These are phyloP conservation scores for Microctonus brassicae DNA, from an alignment of 2,888 invertebrate genomes.

Conservation along the genomic window DNA sequence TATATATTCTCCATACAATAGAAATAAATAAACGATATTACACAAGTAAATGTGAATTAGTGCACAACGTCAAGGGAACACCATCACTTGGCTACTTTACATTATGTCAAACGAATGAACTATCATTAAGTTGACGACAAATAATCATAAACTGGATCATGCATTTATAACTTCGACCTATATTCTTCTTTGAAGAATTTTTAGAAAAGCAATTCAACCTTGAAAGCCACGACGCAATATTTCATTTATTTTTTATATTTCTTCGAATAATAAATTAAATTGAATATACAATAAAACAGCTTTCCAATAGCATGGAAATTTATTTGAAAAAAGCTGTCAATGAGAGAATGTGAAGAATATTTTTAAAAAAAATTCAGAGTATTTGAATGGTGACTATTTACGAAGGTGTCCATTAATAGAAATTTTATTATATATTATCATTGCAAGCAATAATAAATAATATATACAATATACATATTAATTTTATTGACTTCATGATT, in stretches of 20 bases:
- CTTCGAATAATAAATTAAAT: too few relatives aligned
- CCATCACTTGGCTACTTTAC: slow-evolving; percentile 9
- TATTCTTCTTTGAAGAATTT: slow-evolving; percentile 52
- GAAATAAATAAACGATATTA: background rate
- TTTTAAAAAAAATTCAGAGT: too few relatives aligned
- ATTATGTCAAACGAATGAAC: slow-evolving; percentile 33
- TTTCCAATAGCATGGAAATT: too few relatives aligned
- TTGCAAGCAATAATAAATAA: too few relatives aligned
- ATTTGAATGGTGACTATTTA: too few relatives aligned
- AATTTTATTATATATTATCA: too few relatives aligned
- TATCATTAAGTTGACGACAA: slow-evolving; percentile 32
- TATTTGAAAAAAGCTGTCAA: too few relatives aligned
- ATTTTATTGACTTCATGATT: background rate
- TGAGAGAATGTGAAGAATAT: too few relatives aligned
- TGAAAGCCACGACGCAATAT: slow-evolving; percentile 25
- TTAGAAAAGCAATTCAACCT: slow-evolving; percentile 47
- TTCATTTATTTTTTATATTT: background rate
- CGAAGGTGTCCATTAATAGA: too few relatives aligned
- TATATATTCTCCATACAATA: slow-evolving; percentile 25
- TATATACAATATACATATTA: background rate
- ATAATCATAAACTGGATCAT: slow-evolving; percentile 51
- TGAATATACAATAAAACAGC: too few relatives aligned
- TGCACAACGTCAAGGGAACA: background rate
- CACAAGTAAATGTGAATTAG: background rate
- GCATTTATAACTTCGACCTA: slow-evolving; percentile 61